Evolutionary conservation across 2,888 invertebrate genomes (phyloP).

Genomic region (Euclidia mi): DNA sequence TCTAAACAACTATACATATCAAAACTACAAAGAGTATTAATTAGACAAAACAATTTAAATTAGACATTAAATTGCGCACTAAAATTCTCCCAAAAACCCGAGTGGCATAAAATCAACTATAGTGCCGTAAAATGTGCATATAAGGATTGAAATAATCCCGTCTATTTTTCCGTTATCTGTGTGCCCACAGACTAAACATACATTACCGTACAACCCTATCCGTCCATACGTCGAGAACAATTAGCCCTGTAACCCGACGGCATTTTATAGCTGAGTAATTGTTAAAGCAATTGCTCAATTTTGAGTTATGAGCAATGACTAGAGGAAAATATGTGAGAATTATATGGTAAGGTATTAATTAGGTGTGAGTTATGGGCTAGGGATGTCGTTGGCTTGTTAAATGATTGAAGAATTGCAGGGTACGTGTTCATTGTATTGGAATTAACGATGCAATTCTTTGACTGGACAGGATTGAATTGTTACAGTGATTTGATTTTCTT

Average conservation of each 20-base stretch:
- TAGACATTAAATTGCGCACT: no score
- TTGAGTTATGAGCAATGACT: slow-evolving; percentile 30
- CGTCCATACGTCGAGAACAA: slow-evolving; percentile 30
- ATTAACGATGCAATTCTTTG: no score
- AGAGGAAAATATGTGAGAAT: slow-evolving; percentile 6
- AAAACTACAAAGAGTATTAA: no score
- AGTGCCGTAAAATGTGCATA: background rate
- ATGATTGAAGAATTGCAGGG: slow-evolving; percentile 2
- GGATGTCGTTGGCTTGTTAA: background rate
- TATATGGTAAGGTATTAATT: slow-evolving; percentile 5
- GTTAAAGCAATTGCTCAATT: slow-evolving; percentile 36
- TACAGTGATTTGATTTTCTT: no score
- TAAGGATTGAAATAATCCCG: background rate
- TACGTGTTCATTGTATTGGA: background rate
- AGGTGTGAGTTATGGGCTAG: slow-evolving; percentile 9
- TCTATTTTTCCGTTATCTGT: slow-evolving; percentile 1
- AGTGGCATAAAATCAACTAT: no score
- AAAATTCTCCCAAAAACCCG: no score
- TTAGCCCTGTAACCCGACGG: slow-evolving; percentile 27
- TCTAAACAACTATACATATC: no score
- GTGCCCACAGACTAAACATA: slow-evolving; percentile 9
- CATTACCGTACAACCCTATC: slow-evolving; percentile 6
- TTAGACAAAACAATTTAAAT: no score
- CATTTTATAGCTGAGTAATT: slow-evolving; percentile 47
- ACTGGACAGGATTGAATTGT: no score